These are phyloP conservation scores for Leptopilina syphax DNA, from an alignment of 2,888 invertebrate species.

Conservation along the genomic window DNA sequence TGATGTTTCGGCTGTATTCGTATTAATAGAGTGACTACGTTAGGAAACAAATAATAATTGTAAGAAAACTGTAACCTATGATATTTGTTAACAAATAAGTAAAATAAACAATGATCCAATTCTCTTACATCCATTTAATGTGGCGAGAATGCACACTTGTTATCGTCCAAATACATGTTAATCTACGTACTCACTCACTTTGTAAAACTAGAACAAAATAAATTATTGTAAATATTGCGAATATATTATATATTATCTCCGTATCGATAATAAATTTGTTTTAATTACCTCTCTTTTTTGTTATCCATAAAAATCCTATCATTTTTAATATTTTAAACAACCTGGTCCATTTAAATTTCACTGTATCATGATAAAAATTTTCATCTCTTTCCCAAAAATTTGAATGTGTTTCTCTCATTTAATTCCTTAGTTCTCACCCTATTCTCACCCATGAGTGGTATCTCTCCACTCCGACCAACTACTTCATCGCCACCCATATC, in stretches of 20 bases:
- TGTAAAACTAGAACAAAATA: conserved; percentile 75
- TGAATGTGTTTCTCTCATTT: no score
- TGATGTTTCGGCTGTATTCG: conserved; percentile 46
- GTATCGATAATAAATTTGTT: conserved; percentile 6
- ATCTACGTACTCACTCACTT: conserved; percentile 60
- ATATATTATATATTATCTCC: conserved; percentile 28
- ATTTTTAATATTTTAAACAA: no score
- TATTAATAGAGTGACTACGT: conserved; percentile 39
- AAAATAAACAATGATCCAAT: conserved; percentile 23
- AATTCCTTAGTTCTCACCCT: no score
- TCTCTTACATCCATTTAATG: conserved; percentile 13
- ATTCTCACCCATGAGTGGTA: no score
- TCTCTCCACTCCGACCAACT: no score
- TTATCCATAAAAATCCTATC: no score
- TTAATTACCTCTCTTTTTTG: not conserved
- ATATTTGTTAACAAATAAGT: not conserved
- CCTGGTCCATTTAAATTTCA: no score
- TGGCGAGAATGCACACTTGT: conserved; percentile 42
- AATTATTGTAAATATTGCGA: conserved; percentile 74
- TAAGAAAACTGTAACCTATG: conserved; percentile 3
- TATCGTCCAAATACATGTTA: conserved; percentile 59
- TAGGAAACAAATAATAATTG: conserved; percentile 2
- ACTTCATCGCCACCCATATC: no score
- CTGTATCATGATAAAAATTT: no score
- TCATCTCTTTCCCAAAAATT: no score